Conservation (phyloP, 2,113 vertebrate species). For the Pangasianodon gigas region DNA sequence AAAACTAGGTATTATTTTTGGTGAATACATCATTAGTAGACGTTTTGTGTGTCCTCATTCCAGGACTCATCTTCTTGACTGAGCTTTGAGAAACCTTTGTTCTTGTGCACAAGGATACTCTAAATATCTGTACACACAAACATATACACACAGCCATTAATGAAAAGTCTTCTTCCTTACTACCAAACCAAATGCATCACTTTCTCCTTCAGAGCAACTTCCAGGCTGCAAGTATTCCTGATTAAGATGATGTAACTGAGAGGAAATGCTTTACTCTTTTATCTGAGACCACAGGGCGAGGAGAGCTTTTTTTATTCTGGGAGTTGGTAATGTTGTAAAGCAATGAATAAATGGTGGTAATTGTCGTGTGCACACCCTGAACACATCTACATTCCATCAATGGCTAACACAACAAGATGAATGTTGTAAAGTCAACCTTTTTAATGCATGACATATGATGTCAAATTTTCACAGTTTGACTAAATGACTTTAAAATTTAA, state of each 20-base stretch:
- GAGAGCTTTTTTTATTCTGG: not conserved
- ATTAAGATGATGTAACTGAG: constrained; percentile 15
- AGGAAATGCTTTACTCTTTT: constrained; percentile 23
- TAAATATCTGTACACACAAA: constrained; percentile 14
- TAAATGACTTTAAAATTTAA: not conserved
- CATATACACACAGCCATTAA: constrained; percentile 64
- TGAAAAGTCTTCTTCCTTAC: constrained; percentile 59
- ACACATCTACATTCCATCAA: not conserved
- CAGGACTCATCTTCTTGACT: constrained; percentile 36
- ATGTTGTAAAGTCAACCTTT: not conserved
- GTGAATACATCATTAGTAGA: constrained; percentile 22
- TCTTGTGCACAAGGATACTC: not conserved
- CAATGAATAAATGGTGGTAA: not conserved
- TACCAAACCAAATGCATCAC: constrained; percentile 57
- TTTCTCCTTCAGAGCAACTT: constrained; percentile 15
- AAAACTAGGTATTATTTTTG: not conserved
- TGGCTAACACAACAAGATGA: not conserved
- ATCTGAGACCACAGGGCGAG: not conserved
- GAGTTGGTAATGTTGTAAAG: not conserved
- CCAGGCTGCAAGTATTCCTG: constrained; percentile 2
- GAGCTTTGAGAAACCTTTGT: not conserved
- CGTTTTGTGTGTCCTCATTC: not conserved
- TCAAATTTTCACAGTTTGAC: not conserved
- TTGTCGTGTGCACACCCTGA: not conserved
- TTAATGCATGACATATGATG: not conserved